These are phyloP conservation scores for Griposia aprilina DNA, from an alignment of 2,888 invertebrate species.

Conservation along the genomic window DNA sequence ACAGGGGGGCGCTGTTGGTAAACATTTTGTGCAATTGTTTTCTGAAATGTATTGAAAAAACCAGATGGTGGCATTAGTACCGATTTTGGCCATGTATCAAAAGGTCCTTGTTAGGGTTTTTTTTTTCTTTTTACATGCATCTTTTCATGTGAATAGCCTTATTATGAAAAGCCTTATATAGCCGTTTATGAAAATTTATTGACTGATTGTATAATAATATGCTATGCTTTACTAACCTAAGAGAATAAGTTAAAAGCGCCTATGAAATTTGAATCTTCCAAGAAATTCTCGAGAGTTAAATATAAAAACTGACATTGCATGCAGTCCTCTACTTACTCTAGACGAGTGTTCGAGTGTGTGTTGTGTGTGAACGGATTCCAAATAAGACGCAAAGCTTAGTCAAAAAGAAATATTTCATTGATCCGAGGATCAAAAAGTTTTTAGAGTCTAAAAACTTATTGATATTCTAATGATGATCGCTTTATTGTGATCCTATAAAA, in stretches of 20 bases:
- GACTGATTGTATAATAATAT: neutral
- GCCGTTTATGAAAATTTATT: neutral
- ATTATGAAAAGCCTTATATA: too few relatives aligned
- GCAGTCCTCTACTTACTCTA: neutral
- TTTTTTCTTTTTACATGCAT: too few relatives aligned
- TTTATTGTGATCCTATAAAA: neutral
- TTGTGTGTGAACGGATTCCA: neutral
- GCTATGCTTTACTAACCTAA: neutral
- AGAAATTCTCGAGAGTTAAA: neutral
- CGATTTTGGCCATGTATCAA: too few relatives aligned
- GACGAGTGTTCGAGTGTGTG: too few relatives aligned
- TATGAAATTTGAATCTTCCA: neutral
- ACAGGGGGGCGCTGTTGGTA: neutral
- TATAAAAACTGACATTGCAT: neutral
- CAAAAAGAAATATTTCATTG: neutral
- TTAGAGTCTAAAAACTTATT: too few relatives aligned
- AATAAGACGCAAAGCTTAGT: neutral
- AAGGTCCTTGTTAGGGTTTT: too few relatives aligned
- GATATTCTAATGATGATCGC: too few relatives aligned
- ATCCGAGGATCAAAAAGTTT: too few relatives aligned
- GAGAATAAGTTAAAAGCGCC: neutral
- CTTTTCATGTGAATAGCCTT: neutral
- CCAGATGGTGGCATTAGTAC: too few relatives aligned
- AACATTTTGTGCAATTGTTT: neutral
- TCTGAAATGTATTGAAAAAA: neutral